These are phyloP conservation scores for Microtus oregoni DNA, from an alignment of 2,113 vertebrate species.

Conservation along the genomic window DNA sequence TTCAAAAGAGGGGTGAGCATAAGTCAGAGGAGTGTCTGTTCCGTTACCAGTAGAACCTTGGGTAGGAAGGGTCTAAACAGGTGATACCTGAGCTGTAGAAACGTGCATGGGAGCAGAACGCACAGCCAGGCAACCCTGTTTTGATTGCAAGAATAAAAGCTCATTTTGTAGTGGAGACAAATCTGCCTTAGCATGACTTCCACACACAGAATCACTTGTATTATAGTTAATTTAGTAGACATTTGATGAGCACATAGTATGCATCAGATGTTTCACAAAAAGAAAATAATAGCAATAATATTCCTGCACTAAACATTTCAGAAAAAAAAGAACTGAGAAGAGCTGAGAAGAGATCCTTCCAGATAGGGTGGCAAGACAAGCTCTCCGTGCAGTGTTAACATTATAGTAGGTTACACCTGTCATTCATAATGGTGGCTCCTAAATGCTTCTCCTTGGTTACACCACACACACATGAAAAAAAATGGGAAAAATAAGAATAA, in stretches of 20 bases:
- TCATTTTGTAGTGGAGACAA: background rate
- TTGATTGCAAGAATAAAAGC: background rate
- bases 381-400: background rate
- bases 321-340: background rate
- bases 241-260: background rate
- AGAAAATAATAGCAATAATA: background rate
- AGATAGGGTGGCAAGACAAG: background rate
- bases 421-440: background rate
- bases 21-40: background rate
- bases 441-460: background rate
- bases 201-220: background rate
- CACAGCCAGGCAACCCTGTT: background rate
- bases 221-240: background rate
- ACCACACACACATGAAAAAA: background rate
- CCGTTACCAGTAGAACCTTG: background rate
- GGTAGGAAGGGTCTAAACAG: background rate
- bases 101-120: background rate
- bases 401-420: accelerated
- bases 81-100: background rate
- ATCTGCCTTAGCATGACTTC: background rate
- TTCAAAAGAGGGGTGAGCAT: background rate
- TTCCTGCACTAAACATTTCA: background rate
- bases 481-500: conserved; percentile 15
- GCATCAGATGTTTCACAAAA: background rate
- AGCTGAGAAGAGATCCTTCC: background rate